Percentiles rank a stretch among this genome's conserved stretches.
Evolutionary conservation across 2,113 vertebrate genomes (phyloP).

Genomic region (Dasyornis broadbenti): DNA sequence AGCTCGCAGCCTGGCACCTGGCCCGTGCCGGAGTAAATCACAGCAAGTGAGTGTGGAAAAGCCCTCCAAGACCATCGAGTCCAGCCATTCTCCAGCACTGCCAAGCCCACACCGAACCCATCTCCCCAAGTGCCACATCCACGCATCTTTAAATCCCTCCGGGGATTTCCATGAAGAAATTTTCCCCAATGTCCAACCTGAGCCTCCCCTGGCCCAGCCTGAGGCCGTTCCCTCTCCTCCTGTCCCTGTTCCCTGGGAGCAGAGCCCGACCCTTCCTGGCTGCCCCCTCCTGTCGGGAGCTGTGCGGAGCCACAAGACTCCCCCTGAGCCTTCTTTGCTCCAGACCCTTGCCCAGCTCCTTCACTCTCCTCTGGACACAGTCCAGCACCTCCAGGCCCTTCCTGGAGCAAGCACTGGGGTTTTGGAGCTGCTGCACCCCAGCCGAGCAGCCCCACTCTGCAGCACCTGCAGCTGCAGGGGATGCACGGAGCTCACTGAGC

Average conservation of each 20-base stretch:
- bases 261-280: neutral
- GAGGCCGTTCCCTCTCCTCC: neutral
- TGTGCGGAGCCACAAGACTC: no score
- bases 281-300: neutral
- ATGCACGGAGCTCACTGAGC: neutral
- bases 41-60: neutral
- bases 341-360: neutral
- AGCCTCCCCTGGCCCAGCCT: neutral
- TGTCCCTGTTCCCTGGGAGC: neutral
- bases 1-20: neutral
- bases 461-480: no score
- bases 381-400: neutral
- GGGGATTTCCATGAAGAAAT: fast-evolving
- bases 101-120: neutral
- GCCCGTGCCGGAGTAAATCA: fast-evolving
- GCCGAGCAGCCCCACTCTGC: neutral
- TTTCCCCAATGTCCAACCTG: neutral
- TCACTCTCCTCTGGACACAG: no score
- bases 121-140: neutral
- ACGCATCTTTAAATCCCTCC: fast-evolving
- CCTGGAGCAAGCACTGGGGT: fast-evolving
- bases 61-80: neutral
- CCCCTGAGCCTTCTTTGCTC: neutral
- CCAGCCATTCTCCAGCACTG: neutral
- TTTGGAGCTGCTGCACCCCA: neutral